A percentile compares a stretch with the other conserved stretches of the same genome.
Conservation (phyloP, 2,797 vertebrate species). For the Gila robusta region DNA sequence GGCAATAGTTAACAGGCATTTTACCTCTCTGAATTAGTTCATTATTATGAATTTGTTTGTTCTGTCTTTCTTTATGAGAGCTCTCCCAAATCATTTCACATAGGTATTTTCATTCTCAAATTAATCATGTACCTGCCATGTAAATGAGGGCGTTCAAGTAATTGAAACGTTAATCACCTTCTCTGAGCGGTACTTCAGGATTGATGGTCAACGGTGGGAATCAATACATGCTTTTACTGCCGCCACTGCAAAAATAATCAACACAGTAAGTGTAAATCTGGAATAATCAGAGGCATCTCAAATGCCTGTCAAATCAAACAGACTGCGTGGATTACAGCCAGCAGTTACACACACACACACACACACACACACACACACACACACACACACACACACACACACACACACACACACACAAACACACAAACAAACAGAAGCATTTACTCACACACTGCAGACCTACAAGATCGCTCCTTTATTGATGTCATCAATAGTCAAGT, state of each 20-base stretch:
- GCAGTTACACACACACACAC: conserved; percentile 1
- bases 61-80: conserved; percentile 11
- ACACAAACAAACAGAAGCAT: conserved; percentile 34
- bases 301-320: conserved; percentile 40
- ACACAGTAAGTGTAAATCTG: conserved; percentile 42
- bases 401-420: too few species aligned
- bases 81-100: conserved; percentile 26
- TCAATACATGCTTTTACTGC: conserved; percentile 45
- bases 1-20: background rate
- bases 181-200: conserved; percentile 22
- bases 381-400: conserved; percentile 3
- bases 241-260: conserved; percentile 11
- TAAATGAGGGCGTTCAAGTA: conserved; percentile 50
- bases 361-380: conserved; percentile 8
- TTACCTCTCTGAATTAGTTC: conserved; percentile 11
- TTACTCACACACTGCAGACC: conserved; percentile 24
- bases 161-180: conserved; percentile 66
- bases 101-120: conserved; percentile 29
- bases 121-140: conserved; percentile 43
- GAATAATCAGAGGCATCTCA: conserved; percentile 47
- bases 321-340: conserved; percentile 9
- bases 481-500: conserved; percentile 18
- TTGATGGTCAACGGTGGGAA: conserved; percentile 39
- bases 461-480: conserved; percentile 16
- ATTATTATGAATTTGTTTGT: conserved; percentile 24